Base-by-base conservation (phyloP, 2,888 invertebrate species). In the Cantharis flavilabris region DNA sequence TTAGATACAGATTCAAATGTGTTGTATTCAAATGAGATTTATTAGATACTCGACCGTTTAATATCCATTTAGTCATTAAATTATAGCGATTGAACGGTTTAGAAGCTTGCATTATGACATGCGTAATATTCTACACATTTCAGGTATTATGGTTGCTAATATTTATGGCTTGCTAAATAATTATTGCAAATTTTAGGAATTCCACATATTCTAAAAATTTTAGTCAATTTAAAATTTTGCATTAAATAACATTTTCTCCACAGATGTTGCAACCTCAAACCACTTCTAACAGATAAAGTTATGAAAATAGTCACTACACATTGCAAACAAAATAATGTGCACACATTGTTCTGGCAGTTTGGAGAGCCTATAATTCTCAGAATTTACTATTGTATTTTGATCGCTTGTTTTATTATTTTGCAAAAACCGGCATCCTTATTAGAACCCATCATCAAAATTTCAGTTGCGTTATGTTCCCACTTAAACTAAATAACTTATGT, bases 1-100 rank as follows among this genome's bases (percentile, higher is more conserved):
- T 79, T 78, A 82, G 77, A 80, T 80, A 82, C 81, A 79, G 80
- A 82, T 80, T 81, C 80, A 81, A 82, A 81, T 81, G 80, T 78
- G 80, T 79, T 80, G 76, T 78, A 78, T 80, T 79, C 79, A 77
- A 79, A 79, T 79, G 73, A 77, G 76, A 73, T 77, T 79, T 77
- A 76, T 69, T 75, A 73, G 75, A 77, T 75, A 77, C 77, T 75
- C 72, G 69, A 77, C 77, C 75, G 77, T 79, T 79, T 79, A 77
- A 77, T 76, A 79, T 79, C 75, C 79, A 79, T 76, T 79, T 76
- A 72, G 75, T 74, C 72, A 72, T 74, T 79, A 76, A 76, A 76
- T 78, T 70, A 76, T 76, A 70, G 73, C 69, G 71, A 73, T 20
- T 69, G 76, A 76, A 73, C 75, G 71, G 70, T 78, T 78, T 76